Evolutionary conservation across 1,140 invertebrate genomes (phyloP).

Genomic region (Ceratosolen solmsi): DNA sequence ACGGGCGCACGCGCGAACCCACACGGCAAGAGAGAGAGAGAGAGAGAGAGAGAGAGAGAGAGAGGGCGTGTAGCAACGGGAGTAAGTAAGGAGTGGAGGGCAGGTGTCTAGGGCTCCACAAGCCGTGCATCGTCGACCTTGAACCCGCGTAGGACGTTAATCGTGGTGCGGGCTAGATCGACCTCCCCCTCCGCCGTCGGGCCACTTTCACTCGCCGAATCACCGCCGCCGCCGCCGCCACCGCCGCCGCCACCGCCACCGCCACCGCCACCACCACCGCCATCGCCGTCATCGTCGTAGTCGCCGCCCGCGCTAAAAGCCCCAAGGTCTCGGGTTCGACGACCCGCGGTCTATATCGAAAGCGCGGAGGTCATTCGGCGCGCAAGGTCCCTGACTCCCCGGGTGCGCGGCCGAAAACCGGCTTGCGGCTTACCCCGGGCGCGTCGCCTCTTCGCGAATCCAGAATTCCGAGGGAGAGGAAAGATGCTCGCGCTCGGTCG

Average conservation of each 20-base stretch:
- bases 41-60: neutral
- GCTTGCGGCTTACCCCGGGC: neutral
- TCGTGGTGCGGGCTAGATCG: neutral
- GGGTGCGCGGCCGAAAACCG: constrained; percentile 13
- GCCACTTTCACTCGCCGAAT: neutral
- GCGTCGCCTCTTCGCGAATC: neutral
- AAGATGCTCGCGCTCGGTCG: neutral
- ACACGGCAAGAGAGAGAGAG: neutral
- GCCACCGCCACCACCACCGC: neutral
- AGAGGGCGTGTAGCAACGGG: neutral
- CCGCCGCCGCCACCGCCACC: neutral
- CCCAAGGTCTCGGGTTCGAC: neutral
- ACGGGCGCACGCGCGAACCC: neutral
- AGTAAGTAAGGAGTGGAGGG: neutral
- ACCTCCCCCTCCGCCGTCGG: neutral
- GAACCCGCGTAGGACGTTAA: neutral
- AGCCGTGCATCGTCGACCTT: neutral
- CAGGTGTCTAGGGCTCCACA: neutral
- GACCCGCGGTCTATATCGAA: constrained; percentile 19
- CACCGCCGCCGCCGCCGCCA: neutral
- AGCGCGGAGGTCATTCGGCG: constrained; percentile 6
- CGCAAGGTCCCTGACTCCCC: neutral
- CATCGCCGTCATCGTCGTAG: neutral
- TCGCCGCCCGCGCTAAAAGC: neutral
- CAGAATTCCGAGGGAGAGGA: neutral